Base-by-base conservation (phyloP, 1,140 invertebrate genomes). In the Listronotus oregonensis region DNA sequence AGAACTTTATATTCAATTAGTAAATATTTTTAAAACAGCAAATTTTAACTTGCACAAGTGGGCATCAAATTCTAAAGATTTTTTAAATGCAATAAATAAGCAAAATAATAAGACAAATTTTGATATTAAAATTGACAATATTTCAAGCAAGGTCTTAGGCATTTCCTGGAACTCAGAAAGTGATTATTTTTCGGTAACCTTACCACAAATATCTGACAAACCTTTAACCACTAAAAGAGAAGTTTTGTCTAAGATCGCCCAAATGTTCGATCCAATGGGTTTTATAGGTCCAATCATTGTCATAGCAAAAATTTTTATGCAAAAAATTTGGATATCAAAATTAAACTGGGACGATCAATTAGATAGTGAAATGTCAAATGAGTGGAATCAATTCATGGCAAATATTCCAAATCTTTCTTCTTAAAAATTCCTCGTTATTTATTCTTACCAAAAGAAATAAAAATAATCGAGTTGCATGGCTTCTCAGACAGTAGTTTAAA, bases 61-160 rank as follows among this genome's bases (percentile, higher is more conserved):
- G 47, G 59, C 18, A 78, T 83, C 54, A 10, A 72, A 44, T 61
- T 27, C 21, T 81, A 14, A 64, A 75, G 50, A 81, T 82, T 74
- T 82, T 79, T 78, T 56, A 27, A 27, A 27, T 27, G 1, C 5
- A 3, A 27, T 27, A 27, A 1, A 27, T 27, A 5, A 27, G 21
- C 1, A 27, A 27, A 27, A 27, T 34, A 10, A 12, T 32, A 15
- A 10, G 1, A 47, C 54, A n/a, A 52, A 55, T 5, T 27, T 27
- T 27, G 21, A 27, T 27, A 27, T 27, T 27, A 27, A 27, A 27
- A 27, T 27, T 27, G 21, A 27, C 21, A 27, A 27, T 27, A 27
- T 27, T 27, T 27, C 21, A 15, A 6, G 66, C 7, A 69, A 69
- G 51, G 61, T 51, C n/a, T 21, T 69, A 37, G 58, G 63, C 9